Conservation (phyloP, 2,888 invertebrate species). For the Zygothrica quintamaculata region DNA sequence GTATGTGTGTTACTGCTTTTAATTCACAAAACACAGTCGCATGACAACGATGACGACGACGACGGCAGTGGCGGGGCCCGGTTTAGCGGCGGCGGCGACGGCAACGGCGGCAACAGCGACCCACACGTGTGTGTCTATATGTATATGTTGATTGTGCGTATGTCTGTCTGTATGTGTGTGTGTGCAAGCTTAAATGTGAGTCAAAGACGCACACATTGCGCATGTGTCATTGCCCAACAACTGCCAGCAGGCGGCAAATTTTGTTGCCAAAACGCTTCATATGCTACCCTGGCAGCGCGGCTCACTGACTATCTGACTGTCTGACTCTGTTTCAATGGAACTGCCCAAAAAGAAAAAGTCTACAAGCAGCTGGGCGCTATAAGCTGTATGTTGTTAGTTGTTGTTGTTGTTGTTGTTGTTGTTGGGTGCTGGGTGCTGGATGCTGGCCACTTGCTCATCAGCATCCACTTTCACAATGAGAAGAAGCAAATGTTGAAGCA, state of each 20-base stretch:
- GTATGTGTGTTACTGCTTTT: conserved; percentile 35
- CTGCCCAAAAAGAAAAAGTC: conserved; percentile 18
- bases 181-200: conserved; percentile 1
- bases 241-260: conserved; percentile 6
- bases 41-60: conserved; percentile 10
- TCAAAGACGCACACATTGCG: conserved; percentile 24
- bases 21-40: conserved; percentile 56
- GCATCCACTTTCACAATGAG: not conserved
- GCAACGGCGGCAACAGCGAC: conserved; percentile 38
- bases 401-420: no score
- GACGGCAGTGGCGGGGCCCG: conserved; percentile 30
- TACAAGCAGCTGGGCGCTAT: conserved; percentile 30
- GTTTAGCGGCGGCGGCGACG: conserved; percentile 37
- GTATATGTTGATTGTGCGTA: no score
- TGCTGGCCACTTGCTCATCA: not conserved
- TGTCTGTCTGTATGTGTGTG: conserved; percentile 4
- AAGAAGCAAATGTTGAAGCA: conserved; percentile 19
- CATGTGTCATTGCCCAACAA: conserved; percentile 34
- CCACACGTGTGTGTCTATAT: conserved; percentile 28
- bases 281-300: conserved; percentile 26
- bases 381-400: no score
- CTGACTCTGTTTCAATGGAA: conserved; percentile 20
- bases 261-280: conserved; percentile 16
- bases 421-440: no score
- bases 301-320: conserved; percentile 21